These are phyloP conservation scores for Willowsia nigromaculata DNA, from an alignment of 2,888 invertebrate genomes.

Conservation along the genomic window DNA sequence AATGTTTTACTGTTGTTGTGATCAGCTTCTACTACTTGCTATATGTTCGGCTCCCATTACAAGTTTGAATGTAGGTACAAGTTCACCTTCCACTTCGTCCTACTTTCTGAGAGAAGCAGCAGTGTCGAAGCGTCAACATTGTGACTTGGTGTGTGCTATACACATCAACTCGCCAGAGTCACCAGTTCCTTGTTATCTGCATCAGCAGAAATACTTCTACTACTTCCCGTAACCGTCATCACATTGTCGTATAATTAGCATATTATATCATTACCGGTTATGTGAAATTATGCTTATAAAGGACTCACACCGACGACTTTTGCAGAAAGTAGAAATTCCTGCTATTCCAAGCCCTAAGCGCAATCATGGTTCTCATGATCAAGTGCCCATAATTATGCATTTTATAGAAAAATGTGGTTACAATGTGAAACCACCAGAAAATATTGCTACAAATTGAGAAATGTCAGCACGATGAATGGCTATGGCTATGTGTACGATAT, in stretches of 20 bases:
- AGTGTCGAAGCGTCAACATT: background rate
- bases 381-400: background rate
- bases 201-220: background rate
- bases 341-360: background rate
- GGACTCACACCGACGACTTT: background rate
- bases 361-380: background rate
- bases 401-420: background rate
- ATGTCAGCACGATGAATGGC: background rate
- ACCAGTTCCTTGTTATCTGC: background rate
- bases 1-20: constrained; percentile 49
- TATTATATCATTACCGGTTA: constrained; percentile 22
- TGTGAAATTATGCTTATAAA: background rate
- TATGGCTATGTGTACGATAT: background rate
- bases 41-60: background rate
- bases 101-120: constrained; percentile 58
- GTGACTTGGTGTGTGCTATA: too few species aligned
- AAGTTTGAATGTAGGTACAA: constrained; percentile 38
- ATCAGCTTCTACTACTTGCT: constrained; percentile 4
- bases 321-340: background rate
- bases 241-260: constrained; percentile 1
- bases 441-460: background rate
- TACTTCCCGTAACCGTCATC: constrained; percentile 63
- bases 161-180: too few species aligned
- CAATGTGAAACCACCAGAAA: background rate
- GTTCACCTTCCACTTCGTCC: constrained; percentile 69